Percentiles rank a stretch among this genome's conserved stretches.
Evolutionary conservation across 37 sponge, comb jelly and placozoan species (phyloP).

Genomic region (Tethya wilhelma): DNA sequence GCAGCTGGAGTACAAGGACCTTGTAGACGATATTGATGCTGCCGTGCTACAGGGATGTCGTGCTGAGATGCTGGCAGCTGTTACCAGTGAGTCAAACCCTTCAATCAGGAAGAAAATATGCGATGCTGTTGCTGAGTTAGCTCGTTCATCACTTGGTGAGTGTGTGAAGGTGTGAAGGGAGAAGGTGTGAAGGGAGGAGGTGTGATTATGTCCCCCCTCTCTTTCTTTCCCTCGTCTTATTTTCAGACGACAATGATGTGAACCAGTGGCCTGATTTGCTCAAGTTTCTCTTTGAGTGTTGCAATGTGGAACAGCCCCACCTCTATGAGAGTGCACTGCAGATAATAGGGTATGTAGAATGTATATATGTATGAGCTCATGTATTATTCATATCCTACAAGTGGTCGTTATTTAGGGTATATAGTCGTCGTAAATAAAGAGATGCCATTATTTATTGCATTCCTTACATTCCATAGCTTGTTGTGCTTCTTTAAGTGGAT

Average conservation of each 20-base stretch:
- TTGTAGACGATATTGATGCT: constrained; percentile 12
- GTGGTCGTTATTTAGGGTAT: neutral
- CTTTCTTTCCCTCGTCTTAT: neutral
- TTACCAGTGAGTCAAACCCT: constrained; percentile 62
- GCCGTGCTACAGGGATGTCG: constrained; percentile 48
- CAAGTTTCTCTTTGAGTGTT: constrained; percentile 91
- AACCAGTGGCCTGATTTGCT: constrained; percentile 94
- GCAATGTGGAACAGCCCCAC: constrained; percentile 54
- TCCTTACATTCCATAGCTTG: neutral
- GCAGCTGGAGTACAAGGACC: constrained; percentile 46
- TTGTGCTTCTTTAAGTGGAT: too few relatives aligned
- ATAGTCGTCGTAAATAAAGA: too few relatives aligned
- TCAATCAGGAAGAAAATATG: constrained; percentile 83
- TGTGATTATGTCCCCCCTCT: constrained; percentile 1
- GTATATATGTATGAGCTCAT: neutral
- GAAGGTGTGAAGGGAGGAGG: neutral
- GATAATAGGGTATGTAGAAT: constrained; percentile 72
- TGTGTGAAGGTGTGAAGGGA: neutral
- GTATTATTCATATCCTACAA: neutral
- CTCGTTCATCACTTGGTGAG: constrained; percentile 84
- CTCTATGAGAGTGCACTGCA: constrained; percentile 88
- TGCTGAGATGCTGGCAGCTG: constrained; percentile 63
- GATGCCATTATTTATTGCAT: too few relatives aligned
- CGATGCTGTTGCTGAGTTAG: constrained; percentile 95
- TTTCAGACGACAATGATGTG: constrained; percentile 74